These are phyloP conservation scores for Laothoe populi DNA, from an alignment of 2,888 invertebrate genomes.

Conservation along the genomic window DNA sequence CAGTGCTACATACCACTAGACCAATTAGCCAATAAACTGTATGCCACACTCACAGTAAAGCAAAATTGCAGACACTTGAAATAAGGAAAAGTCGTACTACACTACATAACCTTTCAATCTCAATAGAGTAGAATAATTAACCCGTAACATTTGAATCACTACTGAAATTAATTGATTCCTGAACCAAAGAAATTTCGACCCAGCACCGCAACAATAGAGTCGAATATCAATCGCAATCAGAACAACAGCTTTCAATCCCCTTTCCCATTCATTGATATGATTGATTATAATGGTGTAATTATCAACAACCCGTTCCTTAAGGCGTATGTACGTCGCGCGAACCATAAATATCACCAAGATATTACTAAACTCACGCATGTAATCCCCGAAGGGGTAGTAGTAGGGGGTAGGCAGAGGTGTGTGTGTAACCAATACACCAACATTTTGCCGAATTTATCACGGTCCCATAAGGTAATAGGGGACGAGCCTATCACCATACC, in stretches of 20 bases:
- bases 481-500: too few species aligned
- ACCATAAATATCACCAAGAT: too few species aligned
- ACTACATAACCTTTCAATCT: slow-evolving; percentile 25
- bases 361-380: too few species aligned
- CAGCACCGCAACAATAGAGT: slow-evolving; percentile 30
- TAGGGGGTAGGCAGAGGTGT: too few species aligned
- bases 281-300: slow-evolving; percentile 75
- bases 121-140: slow-evolving; percentile 25
- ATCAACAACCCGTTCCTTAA: slow-evolving; percentile 61
- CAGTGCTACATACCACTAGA: too few species aligned
- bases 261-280: slow-evolving; percentile 55
- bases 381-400: too few species aligned
- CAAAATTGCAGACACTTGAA: slow-evolving; percentile 19
- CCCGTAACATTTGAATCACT: slow-evolving; percentile 26
- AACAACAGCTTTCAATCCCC: slow-evolving; percentile 41
- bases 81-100: slow-evolving; percentile 3
- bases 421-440: too few species aligned
- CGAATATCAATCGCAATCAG: slow-evolving; percentile 36
- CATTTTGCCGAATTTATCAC: too few species aligned
- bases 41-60: background rate
- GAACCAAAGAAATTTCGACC: slow-evolving; percentile 15
- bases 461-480: too few species aligned
- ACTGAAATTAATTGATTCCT: slow-evolving; percentile 25
- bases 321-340: too few species aligned
- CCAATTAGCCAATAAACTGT: background rate